A percentile compares a stretch with the other conserved stretches of the same genome.
phyloP scores from a whole-genome alignment of 2,113 vertebrate species.

The Phrynosoma platyrhinos region DNA sequence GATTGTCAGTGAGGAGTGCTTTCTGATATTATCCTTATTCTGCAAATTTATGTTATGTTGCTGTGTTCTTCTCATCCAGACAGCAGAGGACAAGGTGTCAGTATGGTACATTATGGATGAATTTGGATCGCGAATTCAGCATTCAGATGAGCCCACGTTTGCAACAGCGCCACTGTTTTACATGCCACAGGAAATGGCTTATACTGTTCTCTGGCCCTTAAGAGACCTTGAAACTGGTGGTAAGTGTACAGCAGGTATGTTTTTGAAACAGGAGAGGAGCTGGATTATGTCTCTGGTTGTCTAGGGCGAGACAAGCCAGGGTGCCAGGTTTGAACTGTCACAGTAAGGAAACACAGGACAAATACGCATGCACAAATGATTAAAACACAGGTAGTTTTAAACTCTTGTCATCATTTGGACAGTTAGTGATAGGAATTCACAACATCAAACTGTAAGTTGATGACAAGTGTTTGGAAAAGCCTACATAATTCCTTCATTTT shows the following conservation, averaged over 20 bases:
- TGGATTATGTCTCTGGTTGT: background rate
- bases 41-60: background rate
- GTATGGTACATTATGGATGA: constrained; percentile 99
- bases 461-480: background rate
- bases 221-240: constrained; percentile 88
- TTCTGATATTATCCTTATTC: no score
- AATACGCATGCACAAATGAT: no score
- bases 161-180: constrained; percentile 90
- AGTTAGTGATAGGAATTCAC: no score
- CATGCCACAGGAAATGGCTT: constrained; percentile 83
- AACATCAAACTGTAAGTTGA: background rate
- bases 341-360: background rate
- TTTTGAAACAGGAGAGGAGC: background rate
- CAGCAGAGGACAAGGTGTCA: constrained; percentile 88
- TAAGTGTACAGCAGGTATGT: constrained; percentile 61
- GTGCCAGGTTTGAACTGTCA: background rate
- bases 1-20: no score
- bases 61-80: constrained; percentile 58
- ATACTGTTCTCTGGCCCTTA: constrained; percentile 92
- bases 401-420: background rate
- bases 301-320: background rate
- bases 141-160: constrained; percentile 87
- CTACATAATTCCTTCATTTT: constrained; percentile 23
- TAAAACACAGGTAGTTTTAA: background rate
- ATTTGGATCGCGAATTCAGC: constrained; percentile 92